Evolutionary conservation across 1,140 invertebrate genomes (phyloP), one percentile per base, ranked within the genome.

Genomic region (Patella vulgata): DNA sequence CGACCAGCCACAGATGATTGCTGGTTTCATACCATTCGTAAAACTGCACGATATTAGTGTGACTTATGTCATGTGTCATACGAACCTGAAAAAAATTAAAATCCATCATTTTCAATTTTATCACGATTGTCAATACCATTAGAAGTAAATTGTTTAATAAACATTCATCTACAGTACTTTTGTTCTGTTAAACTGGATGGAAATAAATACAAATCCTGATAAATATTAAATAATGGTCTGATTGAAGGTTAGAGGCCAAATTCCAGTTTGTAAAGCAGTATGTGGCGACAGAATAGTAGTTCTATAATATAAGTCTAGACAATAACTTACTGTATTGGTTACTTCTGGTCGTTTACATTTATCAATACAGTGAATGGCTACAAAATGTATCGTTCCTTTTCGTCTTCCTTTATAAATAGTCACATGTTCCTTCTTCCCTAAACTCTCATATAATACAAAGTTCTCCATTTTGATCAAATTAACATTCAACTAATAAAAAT

Each of bases 11-110:
- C 43, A 85, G 61, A 59, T 85, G 82, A 61, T 84, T 84, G 57
- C 77, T 84, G 4, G 84, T 85, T 62, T 85, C 84, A 69, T 85
- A 85, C 84, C 84, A 85, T 62, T 85, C 84, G 64, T 82, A 75
- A 69, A 84, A 85, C 68, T 81, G 76, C 3, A 83, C 79, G 23
- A 85, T 72, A 74, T 84, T 82, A 9, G 62, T 62, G 59, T 85
- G 80, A 40, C 77, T 70, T 21, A 85, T 81, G 62, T 83, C 81
- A 73, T 84, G 82, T 4, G 78, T 84, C 76, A 85, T 79, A 19
- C 83, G 73, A 9, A 85, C 83, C 81, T 84, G 56, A 48, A 63
- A 61, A 33, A 54, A 54, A 53, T 8, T 36, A 39, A 51, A 53
- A 55, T 1, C 12, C 31, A 25, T 14, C 14, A 43, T 17, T 23